Evolutionary conservation across 1,140 invertebrate species (phyloP).

Genomic region (Scaptomyza pallida): DNA sequence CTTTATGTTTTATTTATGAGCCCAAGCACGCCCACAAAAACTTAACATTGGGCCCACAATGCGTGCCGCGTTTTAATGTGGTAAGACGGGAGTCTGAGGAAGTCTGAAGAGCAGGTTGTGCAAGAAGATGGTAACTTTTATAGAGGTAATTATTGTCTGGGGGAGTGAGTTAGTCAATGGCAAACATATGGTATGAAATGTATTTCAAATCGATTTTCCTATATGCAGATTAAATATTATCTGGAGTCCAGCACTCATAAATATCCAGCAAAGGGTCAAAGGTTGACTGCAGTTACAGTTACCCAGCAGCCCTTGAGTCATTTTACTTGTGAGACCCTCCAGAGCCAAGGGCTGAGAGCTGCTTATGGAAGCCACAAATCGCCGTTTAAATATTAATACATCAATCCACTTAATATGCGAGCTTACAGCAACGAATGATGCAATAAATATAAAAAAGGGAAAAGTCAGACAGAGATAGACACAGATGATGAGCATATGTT

Average conservation of each 20-base stretch:
- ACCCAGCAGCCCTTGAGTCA: slow-evolving; percentile 22
- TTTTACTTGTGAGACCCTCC: slow-evolving; percentile 3
- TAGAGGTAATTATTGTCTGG: slow-evolving; percentile 41
- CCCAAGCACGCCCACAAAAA: slow-evolving; percentile 53
- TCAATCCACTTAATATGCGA: slow-evolving; percentile 82
- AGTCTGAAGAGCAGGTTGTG: slow-evolving; percentile 10
- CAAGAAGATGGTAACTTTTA: slow-evolving; percentile 37
- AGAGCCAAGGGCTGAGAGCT: slow-evolving; percentile 13
- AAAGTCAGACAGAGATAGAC: slow-evolving; percentile 21
- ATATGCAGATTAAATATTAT: slow-evolving; percentile 53
- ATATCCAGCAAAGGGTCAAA: slow-evolving; percentile 38
- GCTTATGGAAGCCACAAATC: slow-evolving; percentile 63
- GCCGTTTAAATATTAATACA: slow-evolving; percentile 82
- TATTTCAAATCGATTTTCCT: slow-evolving; percentile 39
- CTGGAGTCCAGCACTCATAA: slow-evolving; percentile 25
- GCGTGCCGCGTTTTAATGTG: slow-evolving; percentile 53
- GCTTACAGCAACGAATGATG: slow-evolving; percentile 76
- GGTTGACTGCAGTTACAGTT: slow-evolving; percentile 18
- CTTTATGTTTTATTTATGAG: slow-evolving; percentile 82
- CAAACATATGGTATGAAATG: slow-evolving; percentile 16
- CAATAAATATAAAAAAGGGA: slow-evolving; percentile 76
- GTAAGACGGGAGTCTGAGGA: neutral
- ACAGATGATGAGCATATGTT: slow-evolving; percentile 52
- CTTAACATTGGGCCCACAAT: slow-evolving; percentile 41
- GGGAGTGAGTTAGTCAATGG: neutral